A percentile compares a stretch with the other conserved stretches of the same genome.
Evolutionary conservation across 2,888 invertebrate genomes (phyloP).

Genomic region (Brachyopa scutellaris): DNA sequence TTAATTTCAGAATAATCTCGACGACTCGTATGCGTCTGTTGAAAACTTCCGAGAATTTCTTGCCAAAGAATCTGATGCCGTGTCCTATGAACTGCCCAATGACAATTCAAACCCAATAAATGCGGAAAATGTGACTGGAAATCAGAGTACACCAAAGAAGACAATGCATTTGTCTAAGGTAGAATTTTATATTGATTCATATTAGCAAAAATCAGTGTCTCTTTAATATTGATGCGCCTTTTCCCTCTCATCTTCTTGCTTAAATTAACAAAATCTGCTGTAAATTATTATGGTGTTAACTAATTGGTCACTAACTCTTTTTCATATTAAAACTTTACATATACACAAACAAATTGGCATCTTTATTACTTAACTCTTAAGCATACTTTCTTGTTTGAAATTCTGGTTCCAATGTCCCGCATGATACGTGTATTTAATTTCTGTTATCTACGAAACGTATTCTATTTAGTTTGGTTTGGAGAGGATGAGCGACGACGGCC

Average conservation of each 20-base stretch:
- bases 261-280: constrained; percentile 22
- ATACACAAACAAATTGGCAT: constrained; percentile 30
- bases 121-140: constrained; percentile 53
- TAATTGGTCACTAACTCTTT: constrained; percentile 1
- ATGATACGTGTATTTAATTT: constrained; percentile 25
- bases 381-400: neutral
- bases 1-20: constrained; percentile 44
- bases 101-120: constrained; percentile 73
- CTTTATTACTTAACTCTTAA: constrained; percentile 21
- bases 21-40: constrained; percentile 63
- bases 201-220: constrained; percentile 69
- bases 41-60: constrained; percentile 36
- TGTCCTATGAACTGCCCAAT: constrained; percentile 78
- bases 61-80: constrained; percentile 69
- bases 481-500: constrained; percentile 34
- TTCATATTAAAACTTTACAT: constrained; percentile 48
- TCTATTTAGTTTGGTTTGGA: constrained; percentile 52
- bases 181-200: constrained; percentile 80
- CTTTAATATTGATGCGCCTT: no score
- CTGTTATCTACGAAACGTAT: constrained; percentile 39
- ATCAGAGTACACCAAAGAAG: constrained; percentile 80
- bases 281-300: constrained; percentile 36
- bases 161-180: constrained; percentile 77
- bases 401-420: constrained; percentile 6
- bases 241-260: neutral